phyloP scores from a whole-genome alignment of 2,888 invertebrate species.

The Oeneis ivallda region DNA sequence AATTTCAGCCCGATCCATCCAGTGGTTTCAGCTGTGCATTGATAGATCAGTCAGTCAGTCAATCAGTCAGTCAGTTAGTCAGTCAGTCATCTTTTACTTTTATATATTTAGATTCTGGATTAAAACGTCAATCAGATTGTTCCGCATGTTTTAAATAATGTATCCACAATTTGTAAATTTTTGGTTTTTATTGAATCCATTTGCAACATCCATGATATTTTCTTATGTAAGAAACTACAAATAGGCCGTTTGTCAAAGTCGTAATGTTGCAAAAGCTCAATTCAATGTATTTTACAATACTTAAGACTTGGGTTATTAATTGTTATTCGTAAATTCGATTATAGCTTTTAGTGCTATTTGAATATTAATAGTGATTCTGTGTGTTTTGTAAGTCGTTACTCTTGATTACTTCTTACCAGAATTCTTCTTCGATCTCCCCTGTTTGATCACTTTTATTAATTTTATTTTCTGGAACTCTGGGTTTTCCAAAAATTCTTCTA shows the following conservation, averaged over 20 bases:
- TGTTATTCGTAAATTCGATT: constrained; percentile 24
- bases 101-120: too few species aligned
- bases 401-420: constrained; percentile 51
- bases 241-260: neutral
- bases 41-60: too few species aligned
- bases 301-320: constrained; percentile 4
- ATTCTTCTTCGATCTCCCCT: constrained; percentile 53
- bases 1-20: too few species aligned
- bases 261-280: neutral
- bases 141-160: too few species aligned
- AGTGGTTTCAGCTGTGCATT: too few species aligned
- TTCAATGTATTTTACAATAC: neutral
- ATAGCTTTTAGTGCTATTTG: constrained; percentile 16
- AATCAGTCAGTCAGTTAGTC: too few species aligned
- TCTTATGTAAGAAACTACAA: neutral
- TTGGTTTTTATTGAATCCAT: neutral
- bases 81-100: too few species aligned
- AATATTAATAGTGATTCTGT: neutral
- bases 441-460: constrained; percentile 67
- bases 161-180: neutral
- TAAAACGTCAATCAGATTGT: too few species aligned
- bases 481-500: constrained; percentile 64
- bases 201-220: neutral
- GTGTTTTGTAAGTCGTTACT: constrained; percentile 39
- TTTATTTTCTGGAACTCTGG: constrained; percentile 64